These are phyloP conservation scores for Meteorus colon DNA, from an alignment of 2,888 invertebrate genomes.

Conservation along the genomic window DNA sequence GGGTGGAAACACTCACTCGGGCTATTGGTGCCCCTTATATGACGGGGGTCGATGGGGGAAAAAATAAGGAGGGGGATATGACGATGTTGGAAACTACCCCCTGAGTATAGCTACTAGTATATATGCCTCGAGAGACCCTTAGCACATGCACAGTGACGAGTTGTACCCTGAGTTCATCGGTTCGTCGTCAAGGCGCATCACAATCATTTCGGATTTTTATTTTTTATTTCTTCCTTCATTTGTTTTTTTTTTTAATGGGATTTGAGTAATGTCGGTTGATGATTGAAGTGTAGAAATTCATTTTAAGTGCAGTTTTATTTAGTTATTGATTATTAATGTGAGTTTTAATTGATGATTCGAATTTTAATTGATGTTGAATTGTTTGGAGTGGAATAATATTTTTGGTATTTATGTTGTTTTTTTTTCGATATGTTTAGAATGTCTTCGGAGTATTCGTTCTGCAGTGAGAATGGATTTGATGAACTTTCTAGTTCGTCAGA, in stretches of 20 bases:
- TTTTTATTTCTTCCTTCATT: slow-evolving; percentile 12
- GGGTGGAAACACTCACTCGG: slow-evolving; percentile 58
- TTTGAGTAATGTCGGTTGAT: slow-evolving; percentile 6
- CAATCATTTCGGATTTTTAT: slow-evolving; percentile 52
- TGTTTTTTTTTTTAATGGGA: background rate
- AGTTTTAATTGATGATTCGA: background rate
- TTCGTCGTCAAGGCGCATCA: slow-evolving; percentile 46
- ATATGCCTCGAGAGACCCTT: slow-evolving; percentile 66
- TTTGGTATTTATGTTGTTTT: background rate
- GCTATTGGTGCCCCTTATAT: slow-evolving; percentile 57
- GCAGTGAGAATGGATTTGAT: slow-evolving; percentile 71
- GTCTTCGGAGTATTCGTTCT: slow-evolving; percentile 71
- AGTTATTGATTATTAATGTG: background rate
- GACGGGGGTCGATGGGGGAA: slow-evolving; percentile 50
- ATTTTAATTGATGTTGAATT: background rate
- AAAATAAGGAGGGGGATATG: slow-evolving; percentile 52
- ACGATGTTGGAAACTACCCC: slow-evolving; percentile 61
- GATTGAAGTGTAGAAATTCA: background rate
- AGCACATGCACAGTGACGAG: slow-evolving; percentile 68
- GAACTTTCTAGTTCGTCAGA: slow-evolving; percentile 79
- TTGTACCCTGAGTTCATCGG: slow-evolving; percentile 62
- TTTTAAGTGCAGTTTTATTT: background rate
- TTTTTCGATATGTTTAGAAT: slow-evolving; percentile 52
- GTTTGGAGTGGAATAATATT: slow-evolving; percentile 11
- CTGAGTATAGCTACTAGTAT: slow-evolving; percentile 60